phyloP scores from a whole-genome alignment of 2,797 vertebrate species.

The Staurois parvus region DNA sequence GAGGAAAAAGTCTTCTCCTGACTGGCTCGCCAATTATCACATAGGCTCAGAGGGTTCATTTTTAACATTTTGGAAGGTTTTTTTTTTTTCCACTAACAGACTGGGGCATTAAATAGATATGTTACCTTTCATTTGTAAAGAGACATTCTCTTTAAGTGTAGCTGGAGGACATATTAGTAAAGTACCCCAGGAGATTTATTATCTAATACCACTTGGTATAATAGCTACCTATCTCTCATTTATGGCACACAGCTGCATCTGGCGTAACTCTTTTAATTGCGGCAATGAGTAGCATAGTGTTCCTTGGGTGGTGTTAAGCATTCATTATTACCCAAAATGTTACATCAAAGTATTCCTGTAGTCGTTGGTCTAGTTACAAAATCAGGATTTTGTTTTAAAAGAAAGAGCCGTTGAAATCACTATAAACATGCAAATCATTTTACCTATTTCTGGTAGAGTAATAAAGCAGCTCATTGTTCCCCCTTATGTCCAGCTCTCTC shows the following conservation, averaged over 20 bases:
- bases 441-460: no score
- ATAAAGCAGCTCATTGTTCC: no score
- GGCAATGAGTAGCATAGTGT: conserved; percentile 7
- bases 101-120: conserved; percentile 25
- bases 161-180: neutral
- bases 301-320: neutral
- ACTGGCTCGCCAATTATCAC: conserved; percentile 34
- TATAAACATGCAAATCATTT: no score
- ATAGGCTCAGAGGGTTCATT: neutral
- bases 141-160: conserved; percentile 13
- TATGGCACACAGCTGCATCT: conserved; percentile 8
- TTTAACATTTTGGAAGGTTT: conserved; percentile 25
- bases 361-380: no score
- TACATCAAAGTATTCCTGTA: neutral
- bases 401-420: no score
- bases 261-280: neutral
- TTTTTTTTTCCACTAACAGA: conserved; percentile 17
- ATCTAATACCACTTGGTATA: conserved; percentile 1
- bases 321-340: conserved; percentile 14
- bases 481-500: no score
- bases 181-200: neutral
- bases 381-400: no score
- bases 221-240: conserved; percentile 16
- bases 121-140: neutral
- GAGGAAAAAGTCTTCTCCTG: conserved; percentile 3